Conservation (phyloP, 2,888 invertebrate species). For the Sialis lutaria region DNA sequence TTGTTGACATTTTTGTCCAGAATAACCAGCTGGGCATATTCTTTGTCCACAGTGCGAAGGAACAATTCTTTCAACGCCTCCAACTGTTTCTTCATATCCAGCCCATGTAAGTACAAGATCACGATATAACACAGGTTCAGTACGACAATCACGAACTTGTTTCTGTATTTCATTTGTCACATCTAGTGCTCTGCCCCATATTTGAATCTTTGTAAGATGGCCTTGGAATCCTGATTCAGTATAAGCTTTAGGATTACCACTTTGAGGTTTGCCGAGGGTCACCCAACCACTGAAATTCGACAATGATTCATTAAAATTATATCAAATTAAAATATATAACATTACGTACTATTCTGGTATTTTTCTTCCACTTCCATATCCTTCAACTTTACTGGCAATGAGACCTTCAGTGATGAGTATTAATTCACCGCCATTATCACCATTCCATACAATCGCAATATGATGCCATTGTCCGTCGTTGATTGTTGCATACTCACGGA, state of each 20-base stretch:
- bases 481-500: constrained; percentile 79
- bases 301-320: constrained; percentile 5
- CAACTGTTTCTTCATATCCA: constrained; percentile 75
- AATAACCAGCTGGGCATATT: constrained; percentile 74
- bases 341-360: constrained; percentile 62
- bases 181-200: constrained; percentile 84
- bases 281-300: constrained; percentile 62
- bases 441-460: constrained; percentile 88
- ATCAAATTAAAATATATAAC: background rate
- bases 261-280: constrained; percentile 76
- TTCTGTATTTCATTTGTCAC: constrained; percentile 85
- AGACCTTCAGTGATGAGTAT: constrained; percentile 90
- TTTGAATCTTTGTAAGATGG: constrained; percentile 81
- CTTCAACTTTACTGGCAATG: constrained; percentile 81
- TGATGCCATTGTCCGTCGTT: constrained; percentile 97
- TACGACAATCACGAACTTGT: constrained; percentile 83
- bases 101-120: constrained; percentile 82
- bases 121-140: constrained; percentile 76
- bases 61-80: constrained; percentile 79
- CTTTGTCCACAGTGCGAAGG: constrained; percentile 85
- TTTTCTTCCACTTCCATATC: constrained; percentile 67
- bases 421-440: constrained; percentile 66
- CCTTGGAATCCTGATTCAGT: constrained; percentile 91
- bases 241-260: constrained; percentile 62
- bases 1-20: constrained; percentile 71